phyloP scores from a whole-genome alignment of 1,140 invertebrate species.

The Drosophila kikkawai region DNA sequence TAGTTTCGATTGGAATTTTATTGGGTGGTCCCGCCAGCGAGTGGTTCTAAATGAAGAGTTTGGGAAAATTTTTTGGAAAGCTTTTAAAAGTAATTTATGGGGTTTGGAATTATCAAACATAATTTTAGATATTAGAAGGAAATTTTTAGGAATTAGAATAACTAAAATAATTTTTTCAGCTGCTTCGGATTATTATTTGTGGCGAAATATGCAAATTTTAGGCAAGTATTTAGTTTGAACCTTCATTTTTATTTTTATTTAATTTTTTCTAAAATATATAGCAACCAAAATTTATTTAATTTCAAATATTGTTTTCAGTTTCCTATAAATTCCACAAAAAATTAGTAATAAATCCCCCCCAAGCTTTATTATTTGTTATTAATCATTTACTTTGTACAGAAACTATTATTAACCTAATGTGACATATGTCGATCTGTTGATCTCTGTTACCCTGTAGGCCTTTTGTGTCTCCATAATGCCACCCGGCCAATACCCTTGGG shows the following conservation, averaged over 20 bases:
- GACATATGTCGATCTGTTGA: conserved; percentile 40
- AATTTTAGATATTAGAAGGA: not conserved
- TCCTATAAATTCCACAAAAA: not conserved
- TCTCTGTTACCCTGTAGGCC: conserved; percentile 3
- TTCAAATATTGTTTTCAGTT: not conserved
- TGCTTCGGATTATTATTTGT: too few relatives aligned
- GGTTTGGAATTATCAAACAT: not conserved
- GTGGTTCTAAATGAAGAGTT: not conserved
- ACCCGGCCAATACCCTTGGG: conserved; percentile 18
- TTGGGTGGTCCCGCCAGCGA: conserved; percentile 9
- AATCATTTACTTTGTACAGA: not conserved
- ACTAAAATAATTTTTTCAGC: too few relatives aligned
- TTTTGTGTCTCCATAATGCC: conserved; percentile 3
- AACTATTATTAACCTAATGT: conserved; percentile 1
- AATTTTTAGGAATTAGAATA: not conserved
- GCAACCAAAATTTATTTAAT: too few relatives aligned
- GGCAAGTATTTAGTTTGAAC: too few relatives aligned
- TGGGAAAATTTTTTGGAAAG: not conserved
- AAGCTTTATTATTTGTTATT: not conserved
- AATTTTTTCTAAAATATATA: too few relatives aligned
- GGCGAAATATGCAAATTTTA: too few relatives aligned
- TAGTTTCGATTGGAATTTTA: conserved; percentile 25
- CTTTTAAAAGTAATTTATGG: not conserved
- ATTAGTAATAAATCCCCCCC: not conserved
- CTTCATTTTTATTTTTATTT: too few relatives aligned